Evolutionary conservation across 1,140 invertebrate species (phyloP).

Genomic region (Frieseomelitta varia): DNA sequence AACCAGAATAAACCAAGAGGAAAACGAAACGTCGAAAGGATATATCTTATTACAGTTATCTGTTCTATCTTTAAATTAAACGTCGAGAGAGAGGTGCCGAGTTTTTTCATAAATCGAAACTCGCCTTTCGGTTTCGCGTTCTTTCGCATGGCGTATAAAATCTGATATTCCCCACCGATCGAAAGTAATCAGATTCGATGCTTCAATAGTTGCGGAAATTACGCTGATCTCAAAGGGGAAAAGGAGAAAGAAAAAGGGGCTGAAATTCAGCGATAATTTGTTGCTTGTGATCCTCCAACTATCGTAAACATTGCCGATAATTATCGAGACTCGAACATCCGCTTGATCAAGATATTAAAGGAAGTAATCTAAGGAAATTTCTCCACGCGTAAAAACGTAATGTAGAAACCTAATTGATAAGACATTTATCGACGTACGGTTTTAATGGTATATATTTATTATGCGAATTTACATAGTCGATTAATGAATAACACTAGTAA

Average conservation of each 20-base stretch:
- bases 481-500: too few species aligned
- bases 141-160: not conserved
- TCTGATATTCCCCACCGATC: not conserved
- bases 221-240: too few species aligned
- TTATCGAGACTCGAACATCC: not conserved
- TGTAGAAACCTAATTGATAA: not conserved
- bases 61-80: not conserved
- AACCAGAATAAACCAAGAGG: not conserved
- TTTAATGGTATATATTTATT: not conserved
- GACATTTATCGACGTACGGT: not conserved
- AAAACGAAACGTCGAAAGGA: not conserved
- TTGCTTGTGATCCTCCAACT: not conserved
- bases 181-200: not conserved
- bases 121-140: not conserved
- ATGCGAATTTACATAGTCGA: not conserved
- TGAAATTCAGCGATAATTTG: not conserved
- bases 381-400: not conserved
- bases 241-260: not conserved
- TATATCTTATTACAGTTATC: not conserved
- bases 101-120: not conserved
- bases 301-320: not conserved
- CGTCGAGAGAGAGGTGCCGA: too few species aligned
- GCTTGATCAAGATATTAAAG: slow-evolving; percentile 4
- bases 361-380: not conserved
- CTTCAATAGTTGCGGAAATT: not conserved